These are phyloP conservation scores for Archocentrus centrarchus DNA, from an alignment of 2,113 vertebrate species.

Conservation along the genomic window DNA sequence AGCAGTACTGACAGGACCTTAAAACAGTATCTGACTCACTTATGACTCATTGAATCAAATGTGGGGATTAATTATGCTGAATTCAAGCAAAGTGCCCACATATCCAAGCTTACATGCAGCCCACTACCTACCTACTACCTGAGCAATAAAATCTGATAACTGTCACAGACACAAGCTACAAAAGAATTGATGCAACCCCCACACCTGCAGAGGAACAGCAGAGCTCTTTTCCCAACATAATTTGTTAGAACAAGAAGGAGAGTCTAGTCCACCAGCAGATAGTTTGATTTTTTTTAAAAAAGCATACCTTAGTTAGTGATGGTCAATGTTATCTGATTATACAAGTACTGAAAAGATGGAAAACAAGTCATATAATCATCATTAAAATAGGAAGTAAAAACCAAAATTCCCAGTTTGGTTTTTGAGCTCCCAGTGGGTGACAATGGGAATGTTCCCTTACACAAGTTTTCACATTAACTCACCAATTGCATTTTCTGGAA, in stretches of 20 bases:
- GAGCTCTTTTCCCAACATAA: background rate
- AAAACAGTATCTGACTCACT: slow-evolving; percentile 50
- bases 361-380: background rate
- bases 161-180: background rate
- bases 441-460: background rate
- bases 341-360: background rate
- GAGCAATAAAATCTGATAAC: background rate
- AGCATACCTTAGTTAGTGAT: background rate
- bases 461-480: background rate
- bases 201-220: background rate
- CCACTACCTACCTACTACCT: slow-evolving; percentile 3
- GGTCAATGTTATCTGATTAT: background rate
- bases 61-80: slow-evolving; percentile 29
- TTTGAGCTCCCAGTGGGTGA: background rate
- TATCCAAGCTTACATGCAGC: background rate
- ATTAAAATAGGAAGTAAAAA: background rate
- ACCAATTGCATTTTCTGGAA: background rate
- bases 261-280: background rate
- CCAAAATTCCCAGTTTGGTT: background rate
- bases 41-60: slow-evolving; percentile 37
- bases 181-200: background rate
- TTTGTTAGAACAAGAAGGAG: background rate
- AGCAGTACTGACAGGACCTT: slow-evolving; percentile 9
- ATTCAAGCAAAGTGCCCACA: slow-evolving; percentile 29
- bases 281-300: background rate